A percentile compares a stretch with the other conserved stretches of the same genome.
These are phyloP conservation scores for Malurus alboscapulatus DNA, from an alignment of 2,113 vertebrate genomes.

Conservation along the genomic window DNA sequence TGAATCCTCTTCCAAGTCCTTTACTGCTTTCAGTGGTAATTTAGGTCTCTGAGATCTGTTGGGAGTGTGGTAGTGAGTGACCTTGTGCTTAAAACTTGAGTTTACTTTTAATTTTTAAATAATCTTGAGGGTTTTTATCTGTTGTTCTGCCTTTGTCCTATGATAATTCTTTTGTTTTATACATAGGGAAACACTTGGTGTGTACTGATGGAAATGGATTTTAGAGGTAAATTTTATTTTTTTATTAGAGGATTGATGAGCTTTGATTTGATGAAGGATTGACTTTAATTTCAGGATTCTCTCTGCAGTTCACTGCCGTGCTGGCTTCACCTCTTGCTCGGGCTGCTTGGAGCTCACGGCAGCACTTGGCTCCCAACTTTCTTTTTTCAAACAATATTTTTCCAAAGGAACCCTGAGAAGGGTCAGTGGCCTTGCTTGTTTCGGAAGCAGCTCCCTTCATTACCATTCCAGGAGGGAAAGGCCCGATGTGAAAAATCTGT, in stretches of 20 bases:
- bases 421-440: slow-evolving; percentile 35
- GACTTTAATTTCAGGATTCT: not conserved
- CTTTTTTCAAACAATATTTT: not conserved
- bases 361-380: not conserved
- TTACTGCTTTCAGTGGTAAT: not conserved
- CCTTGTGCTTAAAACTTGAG: not conserved
- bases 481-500: not conserved
- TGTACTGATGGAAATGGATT: not conserved
- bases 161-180: not conserved
- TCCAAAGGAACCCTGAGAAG: not conserved
- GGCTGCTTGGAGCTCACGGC: not conserved
- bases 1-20: fast-evolving
- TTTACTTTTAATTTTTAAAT: not conserved
- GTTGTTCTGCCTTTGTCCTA: too few species aligned
- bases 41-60: too few species aligned
- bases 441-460: slow-evolving; percentile 33
- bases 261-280: not conserved
- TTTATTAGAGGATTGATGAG: fast-evolving
- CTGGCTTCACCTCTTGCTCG: not conserved
- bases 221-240: not conserved
- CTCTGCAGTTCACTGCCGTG: fast-evolving
- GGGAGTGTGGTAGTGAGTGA: fast-evolving
- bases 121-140: not conserved
- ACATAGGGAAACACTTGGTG: fast-evolving
- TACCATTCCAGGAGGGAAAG: not conserved